Base-by-base conservation (phyloP, 92 coral and sea anemone species). In the Zoanthus sociatus region DNA sequence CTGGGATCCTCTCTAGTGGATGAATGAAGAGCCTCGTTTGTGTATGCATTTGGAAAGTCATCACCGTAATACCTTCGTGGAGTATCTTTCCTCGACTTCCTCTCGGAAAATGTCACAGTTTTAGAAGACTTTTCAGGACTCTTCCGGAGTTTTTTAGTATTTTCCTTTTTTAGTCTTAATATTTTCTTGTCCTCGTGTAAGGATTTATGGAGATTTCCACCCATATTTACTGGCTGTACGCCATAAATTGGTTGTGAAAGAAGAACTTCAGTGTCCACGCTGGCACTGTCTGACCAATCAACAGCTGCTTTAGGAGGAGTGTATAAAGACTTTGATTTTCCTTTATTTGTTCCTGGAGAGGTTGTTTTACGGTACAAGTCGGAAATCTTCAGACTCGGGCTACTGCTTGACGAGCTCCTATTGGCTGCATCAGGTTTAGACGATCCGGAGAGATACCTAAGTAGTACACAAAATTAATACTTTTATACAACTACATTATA, bases 221-320 rank as follows among this genome's bases (percentile, higher is more conserved):
- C 99, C 99, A 97, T 97, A 69, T 97, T 97, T 6, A 97, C 98
- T 26, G 99, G 99, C 18, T 90, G 81, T 4, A 82, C 58, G 21
- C 99, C 99, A 82, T 97, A 97, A 9, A 97, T 92, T 16, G 99
- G 84, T 78, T 97, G 98, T 9, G 98, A 89, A 53, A 97, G 87
- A 50, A 97, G 79, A 73, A 97, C 92, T 26, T 95, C 99, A 13
- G 99, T 97, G 87, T 97, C 96, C 9, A 92, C 91, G 74, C 99
- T 97, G 12, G 94, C 97, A 26, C 91, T 83, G 72, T 97, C 99
- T 63, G 93, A 84, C 95, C 95, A 93, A 73, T 95, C 98, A 81
- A 69, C 78, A 9, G 81, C 85, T 31, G 77, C 70, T 68, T 79
- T 81, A 5, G 68, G 88, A 21, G 82, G 51, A n/a, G 70, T 76